Evolutionary conservation across 2,113 vertebrate species (phyloP).

Genomic region (Sinocyclocheilus anshuiensis): DNA sequence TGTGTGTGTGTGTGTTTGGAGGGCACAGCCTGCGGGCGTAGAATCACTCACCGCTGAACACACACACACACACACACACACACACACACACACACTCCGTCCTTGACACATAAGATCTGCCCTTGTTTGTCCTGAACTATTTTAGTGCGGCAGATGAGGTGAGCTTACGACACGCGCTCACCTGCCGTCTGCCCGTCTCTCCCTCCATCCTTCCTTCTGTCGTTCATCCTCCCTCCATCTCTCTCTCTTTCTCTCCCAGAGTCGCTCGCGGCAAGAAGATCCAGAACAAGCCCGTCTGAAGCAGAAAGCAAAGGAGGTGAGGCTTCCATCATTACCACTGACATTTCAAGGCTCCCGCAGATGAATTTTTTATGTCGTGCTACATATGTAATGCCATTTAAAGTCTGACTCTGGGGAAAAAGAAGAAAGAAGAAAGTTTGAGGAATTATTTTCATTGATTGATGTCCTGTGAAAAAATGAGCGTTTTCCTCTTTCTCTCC

Average conservation of each 20-base stretch:
- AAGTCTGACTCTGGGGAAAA: conserved; percentile 80
- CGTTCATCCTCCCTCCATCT: conserved; percentile 48
- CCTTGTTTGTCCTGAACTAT: conserved; percentile 78
- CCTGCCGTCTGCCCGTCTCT: conserved; percentile 72
- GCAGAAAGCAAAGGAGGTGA: conserved; percentile 96
- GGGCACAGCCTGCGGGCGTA: conserved; percentile 75
- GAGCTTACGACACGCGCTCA: conserved; percentile 91
- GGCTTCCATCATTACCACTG: conserved; percentile 94
- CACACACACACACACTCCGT: conserved; percentile 78
- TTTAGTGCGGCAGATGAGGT: conserved; percentile 86
- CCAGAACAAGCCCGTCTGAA: conserved; percentile 90
- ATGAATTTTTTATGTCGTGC: conserved; percentile 95
- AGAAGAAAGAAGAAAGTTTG: conserved; percentile 72
- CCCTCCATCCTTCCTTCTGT: conserved; percentile 57
- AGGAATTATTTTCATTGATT: conserved; percentile 89
- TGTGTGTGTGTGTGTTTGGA: conserved; percentile 80
- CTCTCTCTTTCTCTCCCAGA: conserved; percentile 76
- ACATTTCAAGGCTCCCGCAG: conserved; percentile 88
- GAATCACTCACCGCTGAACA: conserved; percentile 77
- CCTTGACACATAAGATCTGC: conserved; percentile 83
- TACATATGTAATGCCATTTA: conserved; percentile 98
- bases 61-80: conserved; percentile 71
- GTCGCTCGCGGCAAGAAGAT: conserved; percentile 93
- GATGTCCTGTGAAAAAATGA: conserved; percentile 72
- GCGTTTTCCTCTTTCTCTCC: conserved; percentile 31